Evolutionary conservation across 2,113 vertebrate genomes (phyloP).

Genomic region (Gavialis gangeticus): DNA sequence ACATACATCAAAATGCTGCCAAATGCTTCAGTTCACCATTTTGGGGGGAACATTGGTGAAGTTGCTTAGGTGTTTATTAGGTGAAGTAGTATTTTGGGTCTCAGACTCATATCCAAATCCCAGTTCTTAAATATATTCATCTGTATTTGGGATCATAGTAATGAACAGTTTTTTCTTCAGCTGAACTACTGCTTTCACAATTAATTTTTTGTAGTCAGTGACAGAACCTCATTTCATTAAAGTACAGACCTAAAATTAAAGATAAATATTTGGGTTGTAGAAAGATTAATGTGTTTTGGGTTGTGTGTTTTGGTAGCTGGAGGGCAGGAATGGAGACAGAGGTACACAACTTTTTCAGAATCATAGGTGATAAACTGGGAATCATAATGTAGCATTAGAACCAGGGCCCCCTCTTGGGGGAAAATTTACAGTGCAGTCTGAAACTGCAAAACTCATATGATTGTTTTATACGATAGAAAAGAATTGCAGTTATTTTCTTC

Average conservation of each 20-base stretch:
- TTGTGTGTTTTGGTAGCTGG: not conserved
- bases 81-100: not conserved
- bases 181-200: not conserved
- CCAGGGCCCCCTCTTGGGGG: too few species aligned
- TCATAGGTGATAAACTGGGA: not conserved
- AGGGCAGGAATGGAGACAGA: too few species aligned
- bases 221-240: not conserved
- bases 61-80: not conserved
- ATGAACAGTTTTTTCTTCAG: not conserved
- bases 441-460: not conserved
- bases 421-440: not conserved
- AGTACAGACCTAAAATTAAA: not conserved
- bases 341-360: too few species aligned
- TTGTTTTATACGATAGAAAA: not conserved
- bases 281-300: not conserved
- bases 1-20: not conserved
- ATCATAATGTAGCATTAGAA: not conserved
- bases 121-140: not conserved
- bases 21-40: not conserved
- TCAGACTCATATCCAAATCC: not conserved
- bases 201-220: not conserved
- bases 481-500: not conserved
- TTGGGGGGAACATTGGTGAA: not conserved
- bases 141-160: not conserved
- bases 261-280: not conserved